A percentile compares a stretch with the other conserved stretches of the same genome.
phyloP scores from a whole-genome alignment of 2,113 vertebrate genomes.

The Tragelaphus imberbis region DNA sequence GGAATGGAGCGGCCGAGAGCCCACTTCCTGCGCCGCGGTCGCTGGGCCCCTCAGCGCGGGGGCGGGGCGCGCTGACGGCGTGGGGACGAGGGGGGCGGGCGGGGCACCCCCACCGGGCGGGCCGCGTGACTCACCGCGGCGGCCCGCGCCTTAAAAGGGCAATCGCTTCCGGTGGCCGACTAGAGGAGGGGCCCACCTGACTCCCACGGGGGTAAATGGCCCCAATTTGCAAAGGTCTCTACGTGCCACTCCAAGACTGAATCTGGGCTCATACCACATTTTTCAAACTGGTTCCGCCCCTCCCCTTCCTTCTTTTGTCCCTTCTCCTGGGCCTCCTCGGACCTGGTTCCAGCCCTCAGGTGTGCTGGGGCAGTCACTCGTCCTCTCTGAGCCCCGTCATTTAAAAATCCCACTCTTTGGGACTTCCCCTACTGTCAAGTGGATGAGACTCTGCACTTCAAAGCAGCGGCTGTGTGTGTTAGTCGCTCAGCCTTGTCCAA shows the following conservation, averaged over 20 bases:
- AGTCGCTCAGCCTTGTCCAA: neutral
- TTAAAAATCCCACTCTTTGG: neutral
- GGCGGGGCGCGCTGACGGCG: neutral
- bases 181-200: neutral
- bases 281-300: neutral
- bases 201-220: neutral
- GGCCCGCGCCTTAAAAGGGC: conserved; percentile 27
- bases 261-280: neutral
- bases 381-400: neutral
- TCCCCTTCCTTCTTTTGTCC: too few relatives aligned
- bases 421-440: neutral
- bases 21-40: neutral
- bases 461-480: neutral
- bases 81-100: too few relatives aligned
- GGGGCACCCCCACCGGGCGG: neutral
- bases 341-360: neutral
- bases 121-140: neutral
- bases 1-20: neutral
- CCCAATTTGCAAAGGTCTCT: neutral
- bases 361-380: neutral
- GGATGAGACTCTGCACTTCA: neutral
- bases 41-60: neutral
- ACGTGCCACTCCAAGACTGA: neutral
- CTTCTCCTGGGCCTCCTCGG: too few relatives aligned
- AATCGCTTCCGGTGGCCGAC: neutral